Conservation (phyloP, 2,888 invertebrate species). For the Orthosia incerta region DNA sequence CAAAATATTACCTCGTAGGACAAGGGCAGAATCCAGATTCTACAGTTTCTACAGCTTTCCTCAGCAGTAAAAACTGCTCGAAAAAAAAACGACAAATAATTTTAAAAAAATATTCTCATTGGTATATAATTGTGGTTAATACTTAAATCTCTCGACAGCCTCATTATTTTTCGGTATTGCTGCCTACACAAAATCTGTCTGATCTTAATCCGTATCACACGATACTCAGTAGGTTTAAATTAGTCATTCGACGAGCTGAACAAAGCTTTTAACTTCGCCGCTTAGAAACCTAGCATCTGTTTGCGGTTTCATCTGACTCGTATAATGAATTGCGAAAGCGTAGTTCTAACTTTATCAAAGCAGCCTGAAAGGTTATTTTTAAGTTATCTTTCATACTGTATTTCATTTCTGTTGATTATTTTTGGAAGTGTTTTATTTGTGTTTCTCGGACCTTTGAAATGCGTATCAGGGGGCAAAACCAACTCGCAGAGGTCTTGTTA, state of each 20-base stretch:
- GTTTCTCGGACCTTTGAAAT: too few relatives aligned
- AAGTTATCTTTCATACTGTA: neutral
- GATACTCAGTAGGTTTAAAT: constrained; percentile 39
- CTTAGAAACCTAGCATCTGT: constrained; percentile 40
- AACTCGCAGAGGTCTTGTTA: too few relatives aligned
- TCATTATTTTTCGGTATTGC: constrained; percentile 6
- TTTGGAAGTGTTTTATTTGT: too few relatives aligned
- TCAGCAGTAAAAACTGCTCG: too few relatives aligned
- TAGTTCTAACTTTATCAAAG: constrained; percentile 2
- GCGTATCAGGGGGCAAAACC: too few relatives aligned
- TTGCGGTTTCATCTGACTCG: constrained; percentile 39
- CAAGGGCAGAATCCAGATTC: too few relatives aligned
- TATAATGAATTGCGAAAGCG: constrained; percentile 12
- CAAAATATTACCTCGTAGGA: too few relatives aligned
- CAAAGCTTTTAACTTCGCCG: constrained; percentile 59
- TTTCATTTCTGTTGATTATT: too few relatives aligned
- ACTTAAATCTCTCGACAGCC: constrained; percentile 29
- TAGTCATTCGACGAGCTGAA: constrained; percentile 38
- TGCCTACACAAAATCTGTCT: constrained; percentile 8
- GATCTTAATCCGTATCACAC: constrained; percentile 27
- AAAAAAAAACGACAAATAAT: too few relatives aligned
- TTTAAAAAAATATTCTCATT: too few relatives aligned
- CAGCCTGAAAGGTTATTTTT: neutral
- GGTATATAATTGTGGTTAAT: neutral
- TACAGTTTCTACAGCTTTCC: too few relatives aligned